Conservation (phyloP, 1,140 invertebrate genomes). For the Pseudomyrmex flavicornis region DNA sequence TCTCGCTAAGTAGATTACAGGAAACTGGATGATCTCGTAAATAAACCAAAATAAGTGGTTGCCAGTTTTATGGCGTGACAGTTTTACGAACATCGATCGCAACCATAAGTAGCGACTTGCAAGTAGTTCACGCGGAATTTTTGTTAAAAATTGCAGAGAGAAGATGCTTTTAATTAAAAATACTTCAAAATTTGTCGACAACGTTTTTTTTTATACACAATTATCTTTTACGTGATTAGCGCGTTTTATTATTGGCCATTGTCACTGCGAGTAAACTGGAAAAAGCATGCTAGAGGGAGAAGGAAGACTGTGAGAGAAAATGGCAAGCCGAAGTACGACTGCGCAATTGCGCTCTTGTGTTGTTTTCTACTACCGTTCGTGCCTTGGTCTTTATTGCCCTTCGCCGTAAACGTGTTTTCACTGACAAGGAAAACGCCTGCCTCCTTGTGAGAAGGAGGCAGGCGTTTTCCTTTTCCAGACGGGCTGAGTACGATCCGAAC, state of each 20-base stretch:
- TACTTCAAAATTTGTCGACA: neutral
- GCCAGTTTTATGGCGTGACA: neutral
- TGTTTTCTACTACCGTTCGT: constrained; percentile 52
- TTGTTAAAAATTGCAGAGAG: neutral
- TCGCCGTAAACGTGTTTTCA: constrained; percentile 67
- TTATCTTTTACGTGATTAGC: constrained; percentile 8
- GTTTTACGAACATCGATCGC: constrained; percentile 16
- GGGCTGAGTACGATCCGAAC: neutral
- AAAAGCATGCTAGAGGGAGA: neutral
- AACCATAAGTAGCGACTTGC: neutral
- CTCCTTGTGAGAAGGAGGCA: constrained; percentile 20
- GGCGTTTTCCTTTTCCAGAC: constrained; percentile 16
- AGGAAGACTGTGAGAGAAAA: neutral
- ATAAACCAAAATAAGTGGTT: neutral
- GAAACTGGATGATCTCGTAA: constrained; percentile 18
- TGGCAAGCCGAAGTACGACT: neutral
- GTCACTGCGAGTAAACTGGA: constrained; percentile 6
- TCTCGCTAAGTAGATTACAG: neutral
- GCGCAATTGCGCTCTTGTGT: constrained; percentile 52
- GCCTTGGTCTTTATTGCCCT: constrained; percentile 62
- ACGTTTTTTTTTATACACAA: too few species aligned
- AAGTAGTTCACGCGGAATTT: neutral
- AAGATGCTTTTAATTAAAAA: neutral
- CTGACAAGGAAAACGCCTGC: too few species aligned
- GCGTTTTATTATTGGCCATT: constrained; percentile 53